Conservation (phyloP, 2,888 invertebrate species). For the Craniophora ligustri region DNA sequence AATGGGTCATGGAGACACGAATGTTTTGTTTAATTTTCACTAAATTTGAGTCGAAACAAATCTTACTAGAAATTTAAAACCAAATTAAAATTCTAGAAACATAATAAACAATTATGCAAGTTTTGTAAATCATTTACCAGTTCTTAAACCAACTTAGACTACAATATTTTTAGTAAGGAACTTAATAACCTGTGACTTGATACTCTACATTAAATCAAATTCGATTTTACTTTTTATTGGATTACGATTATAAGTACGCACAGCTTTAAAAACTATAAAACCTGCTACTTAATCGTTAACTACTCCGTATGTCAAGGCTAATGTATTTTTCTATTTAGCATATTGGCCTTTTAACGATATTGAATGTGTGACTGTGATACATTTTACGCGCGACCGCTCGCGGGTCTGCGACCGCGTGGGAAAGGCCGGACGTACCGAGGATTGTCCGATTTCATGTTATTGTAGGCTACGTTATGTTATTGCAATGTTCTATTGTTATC, state of each 20-base stretch:
- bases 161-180: conserved; percentile 4
- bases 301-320: conserved; percentile 78
- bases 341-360: conserved; percentile 78
- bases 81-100: too few relatives aligned
- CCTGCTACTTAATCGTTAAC: conserved; percentile 48
- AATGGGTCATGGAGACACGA: conserved; percentile 49
- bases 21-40: conserved; percentile 30
- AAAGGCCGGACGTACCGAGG: conserved; percentile 65
- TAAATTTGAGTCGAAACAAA: conserved; percentile 11
- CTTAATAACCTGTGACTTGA: conserved; percentile 6
- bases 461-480: conserved; percentile 52
- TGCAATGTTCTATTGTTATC: conserved; percentile 47
- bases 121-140: neutral
- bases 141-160: neutral
- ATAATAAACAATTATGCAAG: neutral
- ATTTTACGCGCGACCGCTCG: conserved; percentile 62
- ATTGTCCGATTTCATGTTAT: conserved; percentile 61
- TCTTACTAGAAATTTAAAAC: neutral
- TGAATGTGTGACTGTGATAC: conserved; percentile 58
- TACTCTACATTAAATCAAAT: conserved; percentile 9
- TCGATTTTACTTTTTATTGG: conserved; percentile 9
- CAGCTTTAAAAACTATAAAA: conserved; percentile 35
- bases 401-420: conserved; percentile 80
- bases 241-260: conserved; percentile 26
- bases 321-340: conserved; percentile 73